These are phyloP conservation scores for Setipinna tenuifilis DNA, from an alignment of 2,797 vertebrate species.

Conservation along the genomic window DNA sequence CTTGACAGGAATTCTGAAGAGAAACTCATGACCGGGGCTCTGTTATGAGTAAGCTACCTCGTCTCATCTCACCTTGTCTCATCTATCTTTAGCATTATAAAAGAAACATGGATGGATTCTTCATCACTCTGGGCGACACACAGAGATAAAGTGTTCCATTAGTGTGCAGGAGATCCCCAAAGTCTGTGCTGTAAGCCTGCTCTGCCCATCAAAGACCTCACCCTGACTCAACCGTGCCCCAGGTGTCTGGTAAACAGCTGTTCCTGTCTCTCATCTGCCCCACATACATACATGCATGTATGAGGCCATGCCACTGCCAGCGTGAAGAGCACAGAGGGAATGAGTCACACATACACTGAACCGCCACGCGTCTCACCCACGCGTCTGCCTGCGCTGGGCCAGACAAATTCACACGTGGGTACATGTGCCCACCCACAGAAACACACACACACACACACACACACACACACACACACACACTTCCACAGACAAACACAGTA, in stretches of 20 bases:
- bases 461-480: neutral
- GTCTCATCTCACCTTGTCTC: neutral
- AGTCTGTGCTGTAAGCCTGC: neutral
- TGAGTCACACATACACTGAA: neutral
- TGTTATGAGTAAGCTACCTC: neutral
- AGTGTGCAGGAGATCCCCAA: neutral
- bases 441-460: neutral
- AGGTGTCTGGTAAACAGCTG: neutral
- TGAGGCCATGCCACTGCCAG: neutral
- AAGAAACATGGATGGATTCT: neutral
- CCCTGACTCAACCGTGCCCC: neutral
- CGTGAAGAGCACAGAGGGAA: neutral
- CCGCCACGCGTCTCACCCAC: neutral
- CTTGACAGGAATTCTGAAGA: neutral
- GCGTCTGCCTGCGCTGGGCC: neutral
- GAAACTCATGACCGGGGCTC: neutral
- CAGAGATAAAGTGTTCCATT: conserved; percentile 18
- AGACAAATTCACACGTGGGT: neutral
- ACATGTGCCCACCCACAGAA: neutral
- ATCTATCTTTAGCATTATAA: conserved; percentile 12
- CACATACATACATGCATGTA: conserved; percentile 1
- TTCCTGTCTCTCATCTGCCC: neutral
- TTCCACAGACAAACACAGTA: neutral
- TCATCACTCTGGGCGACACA: neutral
- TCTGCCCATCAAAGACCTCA: neutral